Base-by-base conservation (phyloP, 2,888 invertebrate genomes). In the Isoperla grammatica region DNA sequence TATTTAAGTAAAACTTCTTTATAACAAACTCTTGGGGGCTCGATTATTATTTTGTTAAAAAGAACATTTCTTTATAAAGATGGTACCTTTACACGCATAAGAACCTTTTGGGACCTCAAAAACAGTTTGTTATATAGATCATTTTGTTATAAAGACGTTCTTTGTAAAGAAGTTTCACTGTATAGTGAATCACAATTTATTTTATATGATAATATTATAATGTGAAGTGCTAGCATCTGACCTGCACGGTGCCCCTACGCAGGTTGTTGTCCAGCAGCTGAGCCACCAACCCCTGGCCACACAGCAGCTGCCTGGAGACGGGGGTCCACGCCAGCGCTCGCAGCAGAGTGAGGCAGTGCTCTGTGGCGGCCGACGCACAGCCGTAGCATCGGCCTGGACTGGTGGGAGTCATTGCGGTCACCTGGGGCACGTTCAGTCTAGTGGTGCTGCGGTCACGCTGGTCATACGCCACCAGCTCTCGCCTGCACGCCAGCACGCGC, bases 381-480 rank as follows among this genome's bases (percentile, higher is more conserved):
- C 92, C 92, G 73, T 90, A 93, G 73, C 92, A 93, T 2, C 86
- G 82, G 65, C 85, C 86, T 0, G 53, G 39, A 19, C 53, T 37
- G 2, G 39, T 53, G 2, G 61, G 46, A 11, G 61, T 58, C 35
- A 23, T 54, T 2, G 58, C n/a, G 23, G 12, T 3, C 35, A 8
- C 15, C 17, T 6, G 29, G 29, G 29, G 63, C 17, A 49, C 58
- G 37, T 56, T 63, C 19, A 56, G 54, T 19, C 65, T 50, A 4
- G 61, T 64, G 53, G 50, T 43, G 50, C 62, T 76, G 59, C 74
- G 73, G 59, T 88, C 90, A 67, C 87, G 84, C 70, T 92, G 91
- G 74, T 96, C 96, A 71, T 93, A 96, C 0, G 93, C 87, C 6
- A 96, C 90, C 42, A 97, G 76, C 72, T 96, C 95, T 69, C 90